Percentiles rank a stretch among this genome's conserved stretches.
These are phyloP conservation scores for Lacerta viridis DNA, from an alignment of 2,797 vertebrate species.

Conservation along the genomic window DNA sequence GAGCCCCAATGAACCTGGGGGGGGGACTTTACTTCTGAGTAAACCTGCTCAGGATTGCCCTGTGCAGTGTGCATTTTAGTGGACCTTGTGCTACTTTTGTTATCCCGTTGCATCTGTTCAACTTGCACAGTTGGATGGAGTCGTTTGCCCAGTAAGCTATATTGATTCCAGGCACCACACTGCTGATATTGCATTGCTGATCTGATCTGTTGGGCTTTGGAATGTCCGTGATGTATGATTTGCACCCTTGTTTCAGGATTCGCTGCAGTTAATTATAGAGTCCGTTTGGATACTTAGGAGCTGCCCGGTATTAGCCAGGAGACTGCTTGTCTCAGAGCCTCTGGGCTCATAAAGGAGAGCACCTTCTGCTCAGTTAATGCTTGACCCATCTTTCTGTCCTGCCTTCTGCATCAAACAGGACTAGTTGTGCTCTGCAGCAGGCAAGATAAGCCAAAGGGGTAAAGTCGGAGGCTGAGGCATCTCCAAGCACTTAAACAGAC, in stretches of 20 bases:
- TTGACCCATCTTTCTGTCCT: background rate
- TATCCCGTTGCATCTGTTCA: background rate
- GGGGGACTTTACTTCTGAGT: background rate
- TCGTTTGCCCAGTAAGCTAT: background rate
- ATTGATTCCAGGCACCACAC: background rate
- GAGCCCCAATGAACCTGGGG: background rate
- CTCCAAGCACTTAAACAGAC: background rate
- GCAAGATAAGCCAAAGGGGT: background rate
- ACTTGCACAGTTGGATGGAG: background rate
- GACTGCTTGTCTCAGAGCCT: background rate
- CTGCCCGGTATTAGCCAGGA: slow-evolving; percentile 23
- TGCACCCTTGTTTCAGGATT: slow-evolving; percentile 9
- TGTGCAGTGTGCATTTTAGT: background rate
- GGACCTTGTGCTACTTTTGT: background rate
- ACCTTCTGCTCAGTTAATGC: background rate
- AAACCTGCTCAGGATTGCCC: background rate
- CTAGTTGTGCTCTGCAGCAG: background rate
- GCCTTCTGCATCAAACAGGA: background rate
- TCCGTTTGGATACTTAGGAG: background rate
- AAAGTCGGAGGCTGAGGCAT: background rate
- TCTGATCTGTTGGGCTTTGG: background rate
- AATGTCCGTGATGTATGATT: background rate
- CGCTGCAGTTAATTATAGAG: slow-evolving; percentile 25
- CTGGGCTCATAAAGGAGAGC: background rate
- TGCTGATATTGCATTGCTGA: background rate